phyloP scores from a whole-genome alignment of 2,888 invertebrate species.

The Tanytarsus gracilentus region DNA sequence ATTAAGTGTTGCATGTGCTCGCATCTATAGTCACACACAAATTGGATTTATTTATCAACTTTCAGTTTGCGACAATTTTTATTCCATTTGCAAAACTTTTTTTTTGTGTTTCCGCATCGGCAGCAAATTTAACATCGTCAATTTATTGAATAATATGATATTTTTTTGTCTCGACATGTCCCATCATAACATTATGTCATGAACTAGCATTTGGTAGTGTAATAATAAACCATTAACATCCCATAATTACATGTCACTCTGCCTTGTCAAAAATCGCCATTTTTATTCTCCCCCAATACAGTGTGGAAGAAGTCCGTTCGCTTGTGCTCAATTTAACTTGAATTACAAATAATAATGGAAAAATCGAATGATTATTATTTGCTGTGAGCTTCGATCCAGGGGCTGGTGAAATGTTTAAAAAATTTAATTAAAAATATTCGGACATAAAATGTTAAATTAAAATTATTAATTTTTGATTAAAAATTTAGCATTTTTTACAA shows the following conservation, averaged over 20 bases:
- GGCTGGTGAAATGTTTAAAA: no score
- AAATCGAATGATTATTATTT: conserved; percentile 27
- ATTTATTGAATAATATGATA: conserved; percentile 13
- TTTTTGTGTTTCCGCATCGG: neutral
- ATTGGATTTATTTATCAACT: conserved; percentile 7
- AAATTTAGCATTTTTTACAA: no score
- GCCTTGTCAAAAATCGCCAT: neutral
- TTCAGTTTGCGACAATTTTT: neutral
- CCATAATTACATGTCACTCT: conserved; percentile 22
- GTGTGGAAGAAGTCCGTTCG: neutral
- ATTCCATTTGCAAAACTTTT: neutral
- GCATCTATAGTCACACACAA: no score
- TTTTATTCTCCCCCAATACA: neutral
- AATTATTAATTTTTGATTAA: no score
- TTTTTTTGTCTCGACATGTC: neutral
- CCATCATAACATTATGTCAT: conserved; percentile 6
- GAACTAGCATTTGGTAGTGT: neutral
- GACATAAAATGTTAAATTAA: no score
- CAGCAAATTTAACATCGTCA: neutral
- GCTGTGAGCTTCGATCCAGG: no score
- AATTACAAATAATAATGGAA: conserved; percentile 11
- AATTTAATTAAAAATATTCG: no score
- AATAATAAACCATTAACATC: conserved; percentile 23
- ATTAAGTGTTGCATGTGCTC: no score
- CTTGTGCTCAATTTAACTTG: neutral